Base-by-base conservation (phyloP, 1,140 invertebrate species). In the Chironomus tepperi region DNA sequence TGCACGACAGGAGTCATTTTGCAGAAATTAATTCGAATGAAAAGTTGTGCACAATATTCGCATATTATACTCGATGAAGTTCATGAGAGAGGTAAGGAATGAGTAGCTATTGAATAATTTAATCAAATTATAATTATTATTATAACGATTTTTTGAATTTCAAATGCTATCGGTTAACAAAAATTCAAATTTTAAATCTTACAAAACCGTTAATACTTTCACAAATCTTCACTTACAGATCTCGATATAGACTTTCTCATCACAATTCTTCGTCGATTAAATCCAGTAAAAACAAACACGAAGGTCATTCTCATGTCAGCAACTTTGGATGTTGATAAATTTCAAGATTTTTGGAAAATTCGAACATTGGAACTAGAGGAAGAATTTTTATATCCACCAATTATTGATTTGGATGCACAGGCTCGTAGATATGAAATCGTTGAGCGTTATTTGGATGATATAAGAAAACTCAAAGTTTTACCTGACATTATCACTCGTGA, bases 61-160 rank as follows among this genome's bases (percentile, higher is more conserved):
- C 97, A 99, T 81, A 88, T 99, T 72, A 91, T 99, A 78, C 84
- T 99, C 7, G 96, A 96, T 83, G 94, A 98, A 83, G 91, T 99
- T 19, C 98, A 99, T 80, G 97, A 99, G 84, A 85, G 98, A 19
- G 47, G 47, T 57, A 57, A 57, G 12, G 24, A 34, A 34, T 34
- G 24, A n/a, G n/a, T n/a, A n/a, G n/a, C n/a, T n/a, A n/a, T n/a
- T n/a, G n/a, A n/a, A n/a, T n/a, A n/a, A n/a, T n/a, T n/a, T n/a
- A n/a, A n/a, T n/a, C n/a, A n/a, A n/a, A n/a, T n/a, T n/a, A n/a
- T n/a, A n/a, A n/a, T n/a, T n/a, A n/a, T n/a, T n/a, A n/a, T n/a
- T n/a, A n/a, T n/a, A 34, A 34, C 24, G 24, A 5, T 34, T 5
- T 34, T 5, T 34, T 2, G 5, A 34, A 34, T 1, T 34, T 34